phyloP scores from a whole-genome alignment of 37 sponge, comb jelly and placozoan genomes.

The Ephydatia muelleri region DNA sequence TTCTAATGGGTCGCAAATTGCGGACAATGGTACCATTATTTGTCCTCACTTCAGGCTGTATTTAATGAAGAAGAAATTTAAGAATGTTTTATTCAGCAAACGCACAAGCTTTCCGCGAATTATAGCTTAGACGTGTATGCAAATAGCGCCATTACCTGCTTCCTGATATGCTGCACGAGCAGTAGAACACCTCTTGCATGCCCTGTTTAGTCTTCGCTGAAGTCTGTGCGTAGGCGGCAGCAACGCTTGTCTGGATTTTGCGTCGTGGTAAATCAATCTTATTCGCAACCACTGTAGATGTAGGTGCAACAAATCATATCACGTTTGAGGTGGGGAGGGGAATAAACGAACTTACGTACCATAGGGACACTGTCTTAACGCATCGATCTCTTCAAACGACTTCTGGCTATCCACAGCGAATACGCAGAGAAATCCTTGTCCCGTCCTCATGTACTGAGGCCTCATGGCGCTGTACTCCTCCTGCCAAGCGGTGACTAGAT shows the following conservation, averaged over 20 bases:
- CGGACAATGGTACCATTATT: no score
- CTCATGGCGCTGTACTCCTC: conserved; percentile 86
- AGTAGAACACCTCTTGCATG: background rate
- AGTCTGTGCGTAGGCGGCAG: background rate
- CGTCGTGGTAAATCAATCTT: background rate
- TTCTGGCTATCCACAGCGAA: background rate
- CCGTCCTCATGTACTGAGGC: conserved; percentile 16
- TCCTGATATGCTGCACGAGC: background rate
- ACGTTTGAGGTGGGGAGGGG: no score
- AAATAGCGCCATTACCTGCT: no score
- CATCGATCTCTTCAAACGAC: background rate
- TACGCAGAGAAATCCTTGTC: background rate
- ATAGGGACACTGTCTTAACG: background rate
- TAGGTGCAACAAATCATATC: no score
- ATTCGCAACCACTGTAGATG: background rate
- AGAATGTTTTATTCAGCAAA: no score
- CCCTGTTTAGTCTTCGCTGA: background rate
- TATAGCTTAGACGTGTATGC: no score
- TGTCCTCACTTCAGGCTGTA: no score
- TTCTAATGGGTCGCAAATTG: no score
- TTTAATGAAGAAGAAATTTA: no score
- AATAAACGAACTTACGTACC: background rate
- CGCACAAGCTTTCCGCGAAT: no score
- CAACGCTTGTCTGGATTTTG: background rate
- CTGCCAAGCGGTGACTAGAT: conserved; percentile 86